Base-by-base conservation (phyloP, 2,113 vertebrate genomes). In the Lycaon pictus region DNA sequence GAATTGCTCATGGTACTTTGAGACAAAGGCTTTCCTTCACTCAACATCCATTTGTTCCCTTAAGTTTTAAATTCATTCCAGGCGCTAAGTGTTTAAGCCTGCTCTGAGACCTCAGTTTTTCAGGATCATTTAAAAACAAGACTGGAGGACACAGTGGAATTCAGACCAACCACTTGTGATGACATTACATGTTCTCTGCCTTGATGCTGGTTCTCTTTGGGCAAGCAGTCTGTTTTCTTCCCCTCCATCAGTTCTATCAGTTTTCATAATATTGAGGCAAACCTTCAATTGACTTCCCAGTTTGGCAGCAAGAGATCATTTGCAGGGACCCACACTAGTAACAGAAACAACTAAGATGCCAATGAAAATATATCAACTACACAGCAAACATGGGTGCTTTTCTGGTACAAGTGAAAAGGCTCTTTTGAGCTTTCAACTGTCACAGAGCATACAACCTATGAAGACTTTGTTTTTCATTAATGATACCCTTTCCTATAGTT, bases 61-160 rank as follows among this genome's bases (percentile, higher is more conserved):
- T 23, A 65, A 25, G 37, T 79, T 95, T 85, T 95, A 84, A 95
- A 97, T 96, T 88, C n/a, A 69, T 90, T 95, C 96, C 97, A 91
- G 97, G 94, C 55, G 4, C 65, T 56, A 69, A 82, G 86, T 58
- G 74, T 94, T 92, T 62, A 79, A 51, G 63, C 71, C 11, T 3
- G 25, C 58, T 74, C 43, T 9, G 71, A 96, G 85, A 77, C 76
- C 65, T 95, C 51, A 65, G 55, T 48, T 96, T 98, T 97, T 96
- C 60, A 51, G 90, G 84, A 87, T 93, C 51, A 15, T 65, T 96
- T 83, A 25, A 27, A 82, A 96, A 83, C 27, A 83, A 74, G 63
- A 23, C 79, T 17, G 20, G 90, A 95, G 60, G 55, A 77, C n/a
- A 3, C 25, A 25, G 65, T 4, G 27, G 93, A 71, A 89, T 88